Conservation (phyloP, 2,797 vertebrate genomes). For the Amniataba percoides region DNA sequence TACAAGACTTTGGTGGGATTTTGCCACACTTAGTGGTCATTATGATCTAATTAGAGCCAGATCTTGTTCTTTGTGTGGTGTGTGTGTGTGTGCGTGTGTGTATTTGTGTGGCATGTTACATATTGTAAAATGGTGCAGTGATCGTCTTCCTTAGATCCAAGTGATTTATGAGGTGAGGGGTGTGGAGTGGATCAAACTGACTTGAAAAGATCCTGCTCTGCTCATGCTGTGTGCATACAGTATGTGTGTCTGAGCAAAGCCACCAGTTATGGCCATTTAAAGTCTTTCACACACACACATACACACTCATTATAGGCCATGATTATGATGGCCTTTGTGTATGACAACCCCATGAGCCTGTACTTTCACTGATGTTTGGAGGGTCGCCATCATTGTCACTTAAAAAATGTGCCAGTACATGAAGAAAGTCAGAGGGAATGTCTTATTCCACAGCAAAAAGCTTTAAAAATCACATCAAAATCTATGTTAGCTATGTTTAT, state of each 20-base stretch:
- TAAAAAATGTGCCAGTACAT: no score
- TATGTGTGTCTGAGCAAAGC: constrained; percentile 20
- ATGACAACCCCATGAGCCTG: not conserved
- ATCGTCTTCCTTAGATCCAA: constrained; percentile 35
- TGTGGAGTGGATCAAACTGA: constrained; percentile 52
- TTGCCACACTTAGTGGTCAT: constrained; percentile 49
- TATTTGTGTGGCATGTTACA: constrained; percentile 11
- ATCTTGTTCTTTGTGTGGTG: constrained; percentile 20
- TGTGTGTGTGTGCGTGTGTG: constrained; percentile 3
- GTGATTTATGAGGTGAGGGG: constrained; percentile 53
- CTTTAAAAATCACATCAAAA: no score
- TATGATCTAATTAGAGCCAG: constrained; percentile 53
- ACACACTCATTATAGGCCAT: constrained; percentile 1
- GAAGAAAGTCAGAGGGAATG: no score
- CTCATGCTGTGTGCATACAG: constrained; percentile 3
- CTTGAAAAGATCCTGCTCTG: constrained; percentile 26
- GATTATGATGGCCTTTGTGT: not conserved
- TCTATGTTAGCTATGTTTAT: no score
- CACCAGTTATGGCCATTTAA: not conserved
- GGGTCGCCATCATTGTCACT: not conserved
- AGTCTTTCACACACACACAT: constrained; percentile 1
- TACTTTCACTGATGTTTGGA: not conserved
- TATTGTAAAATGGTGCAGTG: constrained; percentile 37
- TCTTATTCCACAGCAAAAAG: no score
- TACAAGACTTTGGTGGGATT: constrained; percentile 39